These are phyloP conservation scores for Lissonota sp. DNA, from an alignment of 2,888 invertebrate genomes.

Conservation along the genomic window DNA sequence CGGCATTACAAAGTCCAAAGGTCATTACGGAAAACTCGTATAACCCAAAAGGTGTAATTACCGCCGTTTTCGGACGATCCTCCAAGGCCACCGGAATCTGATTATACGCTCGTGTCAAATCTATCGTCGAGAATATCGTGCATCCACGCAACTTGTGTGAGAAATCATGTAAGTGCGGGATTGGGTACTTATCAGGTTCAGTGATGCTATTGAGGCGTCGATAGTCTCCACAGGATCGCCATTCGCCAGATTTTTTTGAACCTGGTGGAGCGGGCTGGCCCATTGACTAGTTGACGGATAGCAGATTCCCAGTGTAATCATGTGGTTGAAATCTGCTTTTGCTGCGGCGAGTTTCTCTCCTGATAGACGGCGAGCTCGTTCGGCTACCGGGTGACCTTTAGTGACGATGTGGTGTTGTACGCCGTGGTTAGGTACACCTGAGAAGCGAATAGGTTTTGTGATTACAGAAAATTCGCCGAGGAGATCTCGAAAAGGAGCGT, in stretches of 20 bases:
- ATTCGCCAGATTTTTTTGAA: not conserved
- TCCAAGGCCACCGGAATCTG: slow-evolving; percentile 71
- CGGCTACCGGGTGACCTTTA: slow-evolving; percentile 75
- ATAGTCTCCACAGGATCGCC: slow-evolving; percentile 70
- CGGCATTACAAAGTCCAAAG: slow-evolving; percentile 77
- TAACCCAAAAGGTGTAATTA: slow-evolving; percentile 35
- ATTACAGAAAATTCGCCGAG: slow-evolving; percentile 14
- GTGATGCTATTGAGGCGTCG: too few relatives aligned
- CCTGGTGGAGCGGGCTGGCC: slow-evolving; percentile 79
- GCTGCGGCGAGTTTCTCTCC: slow-evolving; percentile 75
- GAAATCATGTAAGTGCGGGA: slow-evolving; percentile 73
- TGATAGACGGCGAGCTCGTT: slow-evolving; percentile 75
- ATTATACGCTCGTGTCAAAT: slow-evolving; percentile 69
- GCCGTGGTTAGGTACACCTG: not conserved
- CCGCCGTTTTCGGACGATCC: slow-evolving; percentile 73
- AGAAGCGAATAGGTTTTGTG: not conserved
- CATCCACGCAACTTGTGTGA: slow-evolving; percentile 59
- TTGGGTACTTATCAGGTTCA: slow-evolving; percentile 72
- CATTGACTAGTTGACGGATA: slow-evolving; percentile 80
- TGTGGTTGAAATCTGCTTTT: slow-evolving; percentile 74
- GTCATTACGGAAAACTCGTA: slow-evolving; percentile 76
- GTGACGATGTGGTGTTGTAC: slow-evolving; percentile 71
- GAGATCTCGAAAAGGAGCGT: not conserved
- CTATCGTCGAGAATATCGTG: slow-evolving; percentile 66
- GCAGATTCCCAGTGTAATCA: slow-evolving; percentile 80